A percentile compares a stretch with the other conserved stretches of the same genome.
These are phyloP conservation scores for Macrophya alboannulata DNA, from an alignment of 2,888 invertebrate genomes.

Conservation along the genomic window DNA sequence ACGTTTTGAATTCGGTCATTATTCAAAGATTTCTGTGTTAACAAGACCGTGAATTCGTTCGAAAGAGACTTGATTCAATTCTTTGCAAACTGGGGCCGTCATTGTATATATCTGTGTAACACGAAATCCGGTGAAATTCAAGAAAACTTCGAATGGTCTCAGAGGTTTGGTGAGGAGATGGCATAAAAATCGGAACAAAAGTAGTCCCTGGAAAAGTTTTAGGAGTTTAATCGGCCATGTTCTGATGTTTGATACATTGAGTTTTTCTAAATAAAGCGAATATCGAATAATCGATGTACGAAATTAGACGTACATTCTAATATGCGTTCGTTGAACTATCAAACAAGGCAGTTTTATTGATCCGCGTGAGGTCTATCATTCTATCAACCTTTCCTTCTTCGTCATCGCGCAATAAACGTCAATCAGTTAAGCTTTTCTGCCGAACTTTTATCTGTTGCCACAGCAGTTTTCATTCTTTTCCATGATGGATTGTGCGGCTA, in stretches of 20 bases:
- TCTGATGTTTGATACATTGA: background rate
- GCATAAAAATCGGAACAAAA: background rate
- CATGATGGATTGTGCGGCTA: conserved; percentile 24
- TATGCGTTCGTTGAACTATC: background rate
- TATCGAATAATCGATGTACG: background rate
- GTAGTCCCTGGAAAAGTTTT: background rate
- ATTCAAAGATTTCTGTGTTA: background rate
- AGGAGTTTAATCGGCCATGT: background rate
- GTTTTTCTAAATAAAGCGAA: background rate
- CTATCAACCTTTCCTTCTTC: conserved; percentile 11
- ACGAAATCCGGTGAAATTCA: background rate
- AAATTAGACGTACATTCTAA: background rate
- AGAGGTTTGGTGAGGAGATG: background rate
- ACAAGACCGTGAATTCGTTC: background rate
- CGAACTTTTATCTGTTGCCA: conserved; percentile 26
- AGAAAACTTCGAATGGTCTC: background rate
- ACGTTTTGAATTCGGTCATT: background rate
- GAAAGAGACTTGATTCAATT: too few relatives aligned
- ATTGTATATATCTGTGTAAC: background rate
- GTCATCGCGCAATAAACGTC: conserved; percentile 27
- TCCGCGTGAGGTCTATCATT: background rate
- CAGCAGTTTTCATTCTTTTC: conserved; percentile 43
- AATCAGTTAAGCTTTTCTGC: conserved; percentile 42
- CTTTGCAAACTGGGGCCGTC: background rate
- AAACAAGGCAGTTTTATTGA: background rate